Conservation (phyloP, 2,113 vertebrate genomes). For the Chauna torquata region DNA sequence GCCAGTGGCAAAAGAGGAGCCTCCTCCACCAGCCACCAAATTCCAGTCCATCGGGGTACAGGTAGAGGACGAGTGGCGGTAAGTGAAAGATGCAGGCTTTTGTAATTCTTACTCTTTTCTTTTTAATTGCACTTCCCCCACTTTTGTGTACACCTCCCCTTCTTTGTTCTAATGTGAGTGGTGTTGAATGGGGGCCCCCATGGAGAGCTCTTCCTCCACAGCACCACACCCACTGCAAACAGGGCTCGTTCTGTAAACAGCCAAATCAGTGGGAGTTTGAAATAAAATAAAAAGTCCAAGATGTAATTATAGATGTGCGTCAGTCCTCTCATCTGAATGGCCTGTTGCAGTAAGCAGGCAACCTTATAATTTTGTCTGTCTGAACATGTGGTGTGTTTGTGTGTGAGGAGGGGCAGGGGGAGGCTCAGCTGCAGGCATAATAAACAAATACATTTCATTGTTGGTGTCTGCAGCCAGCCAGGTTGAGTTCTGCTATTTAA, state of each 20-base stretch:
- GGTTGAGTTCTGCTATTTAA: neutral
- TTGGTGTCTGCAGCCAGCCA: neutral
- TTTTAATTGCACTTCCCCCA: neutral
- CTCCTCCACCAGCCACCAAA: slow-evolving; percentile 88
- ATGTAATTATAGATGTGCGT: neutral
- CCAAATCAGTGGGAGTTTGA: slow-evolving; percentile 9
- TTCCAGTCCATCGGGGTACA: slow-evolving; percentile 99
- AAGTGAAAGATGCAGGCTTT: slow-evolving; percentile 77
- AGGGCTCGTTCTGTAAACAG: slow-evolving; percentile 53
- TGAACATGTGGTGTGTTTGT: slow-evolving; percentile 62
- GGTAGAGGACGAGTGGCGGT: slow-evolving; percentile 99
- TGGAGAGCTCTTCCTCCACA: slow-evolving; percentile 41
- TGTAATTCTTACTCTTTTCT: slow-evolving; percentile 38
- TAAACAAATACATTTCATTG: slow-evolving; percentile 47
- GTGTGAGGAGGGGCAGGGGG: slow-evolving; percentile 41
- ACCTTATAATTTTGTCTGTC: slow-evolving; percentile 74
- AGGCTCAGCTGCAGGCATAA: slow-evolving; percentile 59
- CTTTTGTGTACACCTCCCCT: neutral
- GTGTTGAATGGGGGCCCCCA: slow-evolving; percentile 7
- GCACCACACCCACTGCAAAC: neutral
- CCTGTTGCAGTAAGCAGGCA: slow-evolving; percentile 79
- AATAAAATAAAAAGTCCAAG: neutral
- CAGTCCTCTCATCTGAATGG: slow-evolving; percentile 53
- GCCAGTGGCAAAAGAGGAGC: slow-evolving; percentile 93
- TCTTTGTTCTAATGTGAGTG: neutral